Evolutionary conservation across 53 echinoderm and acorn worm genomes (phyloP), one percentile per base, ranked within the genome.

Genomic region (Crossaster papposus): DNA sequence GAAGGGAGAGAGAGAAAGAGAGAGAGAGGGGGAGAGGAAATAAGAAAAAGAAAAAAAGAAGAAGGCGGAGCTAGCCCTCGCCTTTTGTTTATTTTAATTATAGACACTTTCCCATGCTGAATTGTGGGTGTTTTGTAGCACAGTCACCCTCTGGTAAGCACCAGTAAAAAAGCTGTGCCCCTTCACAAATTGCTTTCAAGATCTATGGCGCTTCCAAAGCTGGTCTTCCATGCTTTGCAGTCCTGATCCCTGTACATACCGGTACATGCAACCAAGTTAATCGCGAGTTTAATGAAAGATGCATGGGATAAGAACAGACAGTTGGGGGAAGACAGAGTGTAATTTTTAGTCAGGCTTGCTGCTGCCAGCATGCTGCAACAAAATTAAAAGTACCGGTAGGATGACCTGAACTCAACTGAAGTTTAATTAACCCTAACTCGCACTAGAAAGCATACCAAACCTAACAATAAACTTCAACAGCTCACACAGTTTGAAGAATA

Each of bases 141-240:
- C 36, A 63, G 81, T 81, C 81, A 81, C 64, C 58, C 58, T 55
- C 58, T 7, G 34, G 81, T 64, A 10, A 81, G 52, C 30, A 30
- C 53, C n/a, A 30, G 29, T 52, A 53, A 17, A 30, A 0, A 3
- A 23, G 30, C 38, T 26, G 9, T 4, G 65, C 29, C 52, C 64
- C 24, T 0, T 30, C 15, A 33, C 85, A 85, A 85, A 73, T 85
- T 85, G 85, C 85, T 54, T 74, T n/a, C 15, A 33, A 73, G 85
- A 85, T 85, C 73, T 85, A 85, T 85, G 74, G 74, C 72, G 54
- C 72, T 52, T 74, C 7, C 58, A 18, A 0, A 20, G 58, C 58
- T 58, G 58, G 58, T 58, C 58, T 20, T 58, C 7, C 58, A 20
- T 14, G 44, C 44, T 44, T n/a, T n/a, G n/a, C 53, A 52, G 53